phyloP scores from a whole-genome alignment of 2,888 invertebrate species.

The Ichneumon xanthorius region DNA sequence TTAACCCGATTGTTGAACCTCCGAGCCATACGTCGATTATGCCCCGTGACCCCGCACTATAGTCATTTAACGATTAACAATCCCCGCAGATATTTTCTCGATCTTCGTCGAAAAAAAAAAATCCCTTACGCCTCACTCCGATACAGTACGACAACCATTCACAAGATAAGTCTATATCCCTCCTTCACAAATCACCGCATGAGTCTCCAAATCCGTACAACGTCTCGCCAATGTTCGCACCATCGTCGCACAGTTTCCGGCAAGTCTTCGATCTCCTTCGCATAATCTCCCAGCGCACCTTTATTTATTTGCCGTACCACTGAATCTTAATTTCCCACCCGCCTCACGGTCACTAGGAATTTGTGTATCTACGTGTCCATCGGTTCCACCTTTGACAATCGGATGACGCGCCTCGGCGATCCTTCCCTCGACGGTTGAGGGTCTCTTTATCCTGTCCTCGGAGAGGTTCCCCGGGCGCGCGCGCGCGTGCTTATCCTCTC shows the following conservation, averaged over 20 bases:
- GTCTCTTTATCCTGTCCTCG: slow-evolving; percentile 77
- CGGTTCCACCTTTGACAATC: neutral
- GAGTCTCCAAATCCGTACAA: neutral
- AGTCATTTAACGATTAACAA: neutral
- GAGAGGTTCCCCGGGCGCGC: slow-evolving; percentile 52
- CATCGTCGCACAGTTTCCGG: slow-evolving; percentile 17
- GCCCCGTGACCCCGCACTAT: slow-evolving; percentile 51
- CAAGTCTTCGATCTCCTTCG: slow-evolving; percentile 73
- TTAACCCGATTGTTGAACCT: slow-evolving; percentile 76
- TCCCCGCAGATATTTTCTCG: neutral
- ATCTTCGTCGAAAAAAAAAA: neutral
- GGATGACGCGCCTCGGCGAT: slow-evolving; percentile 70
- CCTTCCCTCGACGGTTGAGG: slow-evolving; percentile 79
- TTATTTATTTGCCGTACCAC: neutral
- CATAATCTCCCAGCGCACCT: slow-evolving; percentile 49
- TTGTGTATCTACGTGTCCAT: neutral
- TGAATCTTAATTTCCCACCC: neutral
- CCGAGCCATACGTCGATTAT: slow-evolving; percentile 80
- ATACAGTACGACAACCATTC: neutral
- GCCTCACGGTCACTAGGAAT: slow-evolving; percentile 1
- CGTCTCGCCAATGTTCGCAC: slow-evolving; percentile 8
- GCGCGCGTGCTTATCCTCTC: slow-evolving; percentile 18
- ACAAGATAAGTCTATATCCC: neutral
- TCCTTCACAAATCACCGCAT: slow-evolving; percentile 6
- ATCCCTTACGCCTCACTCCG: neutral